A percentile compares a stretch with the other conserved stretches of the same genome.
phyloP scores from a whole-genome alignment of 2,113 vertebrate species.

The Lophochroa leadbeateri region DNA sequence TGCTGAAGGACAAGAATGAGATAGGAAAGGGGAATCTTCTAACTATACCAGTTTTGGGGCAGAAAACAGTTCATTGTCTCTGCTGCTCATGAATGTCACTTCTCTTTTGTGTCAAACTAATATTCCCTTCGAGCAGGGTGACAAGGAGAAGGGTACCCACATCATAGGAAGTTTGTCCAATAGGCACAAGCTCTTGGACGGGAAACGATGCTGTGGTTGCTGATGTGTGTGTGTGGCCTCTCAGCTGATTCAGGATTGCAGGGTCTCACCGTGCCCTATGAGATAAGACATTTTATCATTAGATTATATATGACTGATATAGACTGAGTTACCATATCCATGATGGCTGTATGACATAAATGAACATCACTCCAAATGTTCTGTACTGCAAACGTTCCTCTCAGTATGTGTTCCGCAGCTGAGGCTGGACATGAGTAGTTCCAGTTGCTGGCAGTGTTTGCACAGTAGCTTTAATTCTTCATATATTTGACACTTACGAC shows the following conservation, averaged over 20 bases:
- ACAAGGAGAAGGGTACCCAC: background rate
- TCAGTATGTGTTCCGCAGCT: background rate
- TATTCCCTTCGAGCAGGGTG: background rate
- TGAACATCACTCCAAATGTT: background rate
- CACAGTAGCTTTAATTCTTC: background rate
- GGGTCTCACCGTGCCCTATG: background rate
- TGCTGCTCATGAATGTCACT: background rate
- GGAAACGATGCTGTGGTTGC: background rate
- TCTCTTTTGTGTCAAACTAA: background rate
- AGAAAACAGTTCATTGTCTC: background rate
- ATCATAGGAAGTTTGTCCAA: background rate
- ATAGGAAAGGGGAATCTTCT: background rate
- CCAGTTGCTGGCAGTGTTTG: background rate
- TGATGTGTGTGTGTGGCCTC: background rate
- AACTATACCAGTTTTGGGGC: background rate
- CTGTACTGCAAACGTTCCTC: background rate
- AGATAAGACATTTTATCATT: background rate
- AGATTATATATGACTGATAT: background rate
- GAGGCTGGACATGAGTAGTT: background rate
- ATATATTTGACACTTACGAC: background rate
- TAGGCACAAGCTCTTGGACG: background rate
- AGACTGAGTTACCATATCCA: background rate
- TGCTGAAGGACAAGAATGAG: background rate
- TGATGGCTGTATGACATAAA: background rate
- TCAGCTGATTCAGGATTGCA: background rate